A percentile compares a stretch with the other conserved stretches of the same genome.
Evolutionary conservation across 2,797 vertebrate species (phyloP).

Genomic region (Fistularia tabacaria): DNA sequence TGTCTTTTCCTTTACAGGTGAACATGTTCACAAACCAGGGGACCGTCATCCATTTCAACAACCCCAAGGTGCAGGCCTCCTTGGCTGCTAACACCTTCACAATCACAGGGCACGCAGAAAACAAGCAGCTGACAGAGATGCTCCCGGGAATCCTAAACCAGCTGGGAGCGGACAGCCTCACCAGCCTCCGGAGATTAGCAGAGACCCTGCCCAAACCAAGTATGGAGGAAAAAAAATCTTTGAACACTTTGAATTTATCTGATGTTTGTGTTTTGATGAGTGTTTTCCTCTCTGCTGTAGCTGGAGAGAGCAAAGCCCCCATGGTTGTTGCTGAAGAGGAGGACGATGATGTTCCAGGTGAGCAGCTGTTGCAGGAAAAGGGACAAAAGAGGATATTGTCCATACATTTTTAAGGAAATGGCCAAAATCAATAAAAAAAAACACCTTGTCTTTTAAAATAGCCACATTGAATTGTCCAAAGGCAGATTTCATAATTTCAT

Average conservation of each 20-base stretch:
- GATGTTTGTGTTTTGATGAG: neutral
- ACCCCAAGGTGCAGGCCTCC: constrained; percentile 97
- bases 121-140: constrained; percentile 98
- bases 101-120: constrained; percentile 95
- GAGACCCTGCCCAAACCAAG: constrained; percentile 91
- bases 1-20: constrained; percentile 71
- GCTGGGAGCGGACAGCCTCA: constrained; percentile 93
- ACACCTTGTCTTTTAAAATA: too few relatives aligned
- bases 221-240: constrained; percentile 42
- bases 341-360: constrained; percentile 72
- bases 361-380: constrained; percentile 1
- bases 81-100: constrained; percentile 97
- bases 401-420: too few relatives aligned
- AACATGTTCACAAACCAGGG: constrained; percentile 99
- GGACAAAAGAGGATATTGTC: too few relatives aligned
- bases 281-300: constrained; percentile 19
- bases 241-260: neutral
- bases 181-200: constrained; percentile 92
- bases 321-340: constrained; percentile 62
- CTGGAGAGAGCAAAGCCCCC: constrained; percentile 58
- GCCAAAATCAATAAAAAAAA: too few relatives aligned
- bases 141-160: constrained; percentile 95
- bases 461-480: too few relatives aligned
- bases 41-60: constrained; percentile 97
- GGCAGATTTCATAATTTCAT: too few relatives aligned